Base-by-base conservation (phyloP, 1,140 invertebrate genomes). In the Drosophila prosaltans region DNA sequence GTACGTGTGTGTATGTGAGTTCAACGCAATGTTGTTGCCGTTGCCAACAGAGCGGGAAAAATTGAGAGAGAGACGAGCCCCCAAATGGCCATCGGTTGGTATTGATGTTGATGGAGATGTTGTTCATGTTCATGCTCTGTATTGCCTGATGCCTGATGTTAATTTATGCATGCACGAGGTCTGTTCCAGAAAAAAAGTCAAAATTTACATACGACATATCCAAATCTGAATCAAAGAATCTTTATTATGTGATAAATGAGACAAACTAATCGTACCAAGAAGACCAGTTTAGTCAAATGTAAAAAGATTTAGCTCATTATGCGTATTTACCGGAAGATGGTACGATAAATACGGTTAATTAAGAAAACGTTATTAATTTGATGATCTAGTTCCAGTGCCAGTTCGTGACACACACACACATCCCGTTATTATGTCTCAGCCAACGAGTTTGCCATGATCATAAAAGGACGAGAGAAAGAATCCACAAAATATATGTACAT, bases 31-130 rank as follows among this genome's bases (percentile, higher is more conserved):
- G 39, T 40, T 40, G 78, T 71, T 62, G 68, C 71, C 59, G 62
- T 36, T 43, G 30, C 43, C 10, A 32, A 11, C 65, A 73, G 61
- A 41, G 57, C 63, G 28, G 45, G 26, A 51, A 51, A 51, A 24
- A 21, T 8, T 26, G 45, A 51, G 45, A 51, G 68, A 79, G 78
- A 78, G 82, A 86, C 82, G 82, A 86, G 82, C 82, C 82, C 82
- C 82, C 82, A 83, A 88, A 63, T 65, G 40, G 48, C 64, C 43
- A 77, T 60, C 58, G 45, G 21, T 51, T 51, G 24, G 21, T 51
- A 24, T 51, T 51, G 21, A 24, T 24, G 45, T 51, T 51, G 74
- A 59, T 74, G 63, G 43, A 40, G 65, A 74, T 62, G 66, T 66
- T 62, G 45, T 7, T 45, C 36, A 7, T 65, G 60, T 72, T 69